phyloP scores from a whole-genome alignment of 2,888 invertebrate genomes.

The Cerceris ruficornis region DNA sequence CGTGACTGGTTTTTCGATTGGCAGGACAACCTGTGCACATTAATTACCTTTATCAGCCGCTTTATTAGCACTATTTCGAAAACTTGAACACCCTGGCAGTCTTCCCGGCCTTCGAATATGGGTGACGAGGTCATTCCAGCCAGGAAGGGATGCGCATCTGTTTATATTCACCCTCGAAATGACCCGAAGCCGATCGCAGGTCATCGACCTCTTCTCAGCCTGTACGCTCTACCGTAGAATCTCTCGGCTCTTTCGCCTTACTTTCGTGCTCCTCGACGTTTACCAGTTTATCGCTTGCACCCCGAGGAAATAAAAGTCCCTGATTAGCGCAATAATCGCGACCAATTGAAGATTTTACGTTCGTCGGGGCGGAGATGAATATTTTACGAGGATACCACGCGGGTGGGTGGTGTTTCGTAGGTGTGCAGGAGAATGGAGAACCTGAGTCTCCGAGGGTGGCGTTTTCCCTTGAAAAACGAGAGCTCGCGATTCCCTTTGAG shows the following conservation, averaged over 20 bases:
- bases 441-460: background rate
- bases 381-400: conserved; percentile 26
- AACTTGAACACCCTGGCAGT: too few relatives aligned
- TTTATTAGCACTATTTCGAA: too few relatives aligned
- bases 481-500: background rate
- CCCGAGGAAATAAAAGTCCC: conserved; percentile 9
- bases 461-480: conserved; percentile 1
- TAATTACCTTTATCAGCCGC: too few relatives aligned
- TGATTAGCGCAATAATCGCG: conserved; percentile 36
- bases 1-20: too few relatives aligned
- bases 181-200: too few relatives aligned
- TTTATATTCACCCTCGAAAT: background rate
- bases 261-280: background rate
- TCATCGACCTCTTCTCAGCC: too few relatives aligned
- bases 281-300: conserved; percentile 3
- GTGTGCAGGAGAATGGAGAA: background rate
- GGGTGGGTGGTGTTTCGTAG: background rate
- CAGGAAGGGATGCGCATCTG: background rate
- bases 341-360: conserved; percentile 19
- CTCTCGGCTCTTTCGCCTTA: background rate
- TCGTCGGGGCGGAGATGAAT: conserved; percentile 11
- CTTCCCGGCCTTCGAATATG: too few relatives aligned
- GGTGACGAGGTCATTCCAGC: too few relatives aligned
- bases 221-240: too few relatives aligned
- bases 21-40: too few relatives aligned